phyloP scores from a whole-genome alignment of 2,113 vertebrate species.

The Beaufortia kweichowensis region DNA sequence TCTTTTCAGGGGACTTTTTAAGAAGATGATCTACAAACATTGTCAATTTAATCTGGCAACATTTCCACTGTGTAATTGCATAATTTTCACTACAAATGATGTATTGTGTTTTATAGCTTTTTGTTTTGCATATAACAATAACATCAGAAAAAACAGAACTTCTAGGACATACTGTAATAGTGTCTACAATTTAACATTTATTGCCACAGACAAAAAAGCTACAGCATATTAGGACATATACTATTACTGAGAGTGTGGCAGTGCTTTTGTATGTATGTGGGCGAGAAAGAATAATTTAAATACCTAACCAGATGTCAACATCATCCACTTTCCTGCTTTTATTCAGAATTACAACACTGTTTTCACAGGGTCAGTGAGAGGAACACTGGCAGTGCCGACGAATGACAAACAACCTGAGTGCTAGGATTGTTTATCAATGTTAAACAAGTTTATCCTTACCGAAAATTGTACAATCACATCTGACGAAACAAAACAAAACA shows the following conservation, averaged over 20 bases:
- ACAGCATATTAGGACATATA: neutral
- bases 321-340: conserved; percentile 17
- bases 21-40: too few species aligned
- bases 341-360: neutral
- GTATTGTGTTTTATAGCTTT: too few species aligned
- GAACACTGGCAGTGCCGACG: neutral
- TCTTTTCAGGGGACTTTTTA: too few species aligned
- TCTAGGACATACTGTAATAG: too few species aligned
- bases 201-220: neutral
- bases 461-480: conserved; percentile 11
- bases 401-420: neutral
- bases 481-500: neutral
- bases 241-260: neutral
- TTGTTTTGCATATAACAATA: too few species aligned
- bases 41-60: too few species aligned
- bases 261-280: neutral
- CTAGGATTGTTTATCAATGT: neutral
- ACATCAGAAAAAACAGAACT: too few species aligned
- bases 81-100: too few species aligned
- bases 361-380: neutral
- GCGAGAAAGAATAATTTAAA: conserved; percentile 1
- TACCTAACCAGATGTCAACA: neutral
- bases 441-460: neutral
- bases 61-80: too few species aligned
- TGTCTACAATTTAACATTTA: neutral